Conservation (phyloP, 2,888 invertebrate species). For the Linnaemya tessellans region DNA sequence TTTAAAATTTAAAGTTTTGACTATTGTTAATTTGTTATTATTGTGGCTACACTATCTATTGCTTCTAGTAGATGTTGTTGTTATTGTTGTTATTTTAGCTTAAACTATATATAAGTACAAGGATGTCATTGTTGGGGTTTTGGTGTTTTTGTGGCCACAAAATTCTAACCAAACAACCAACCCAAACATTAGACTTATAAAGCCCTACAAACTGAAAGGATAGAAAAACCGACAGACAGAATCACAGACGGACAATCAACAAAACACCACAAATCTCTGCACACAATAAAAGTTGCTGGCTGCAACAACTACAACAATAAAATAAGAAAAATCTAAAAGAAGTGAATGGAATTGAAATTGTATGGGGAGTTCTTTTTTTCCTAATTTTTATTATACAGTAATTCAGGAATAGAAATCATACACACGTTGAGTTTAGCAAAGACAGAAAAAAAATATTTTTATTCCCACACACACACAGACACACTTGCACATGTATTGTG, state of each 20-base stretch:
- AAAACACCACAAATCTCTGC: conserved; percentile 61
- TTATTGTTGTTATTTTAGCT: conserved; percentile 60
- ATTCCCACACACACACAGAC: conserved; percentile 1
- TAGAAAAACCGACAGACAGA: conserved; percentile 5
- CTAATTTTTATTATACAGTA: conserved; percentile 45
- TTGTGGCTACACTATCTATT: conserved; percentile 20
- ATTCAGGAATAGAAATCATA: conserved; percentile 54
- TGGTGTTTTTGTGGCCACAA: conserved; percentile 67
- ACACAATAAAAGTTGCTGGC: conserved; percentile 55
- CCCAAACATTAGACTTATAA: conserved; percentile 64
- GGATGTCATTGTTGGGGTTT: conserved; percentile 65
- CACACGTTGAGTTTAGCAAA: conserved; percentile 32
- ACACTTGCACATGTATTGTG: not conserved
- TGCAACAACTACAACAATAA: conserved; percentile 39
- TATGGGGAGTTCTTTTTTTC: conserved; percentile 19
- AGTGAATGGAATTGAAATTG: conserved; percentile 49
- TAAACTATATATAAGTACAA: conserved; percentile 52
- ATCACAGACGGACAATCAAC: conserved; percentile 50
- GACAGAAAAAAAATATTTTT: conserved; percentile 13
- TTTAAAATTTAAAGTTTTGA: conserved; percentile 9
- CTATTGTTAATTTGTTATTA: conserved; percentile 31
- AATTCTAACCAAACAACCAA: conserved; percentile 66
- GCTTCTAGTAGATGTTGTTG: conserved; percentile 21
- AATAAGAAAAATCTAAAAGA: conserved; percentile 27
- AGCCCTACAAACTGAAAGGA: conserved; percentile 32